These are phyloP conservation scores for Archilochus colubris DNA, from an alignment of 2,113 vertebrate genomes.

Conservation along the genomic window DNA sequence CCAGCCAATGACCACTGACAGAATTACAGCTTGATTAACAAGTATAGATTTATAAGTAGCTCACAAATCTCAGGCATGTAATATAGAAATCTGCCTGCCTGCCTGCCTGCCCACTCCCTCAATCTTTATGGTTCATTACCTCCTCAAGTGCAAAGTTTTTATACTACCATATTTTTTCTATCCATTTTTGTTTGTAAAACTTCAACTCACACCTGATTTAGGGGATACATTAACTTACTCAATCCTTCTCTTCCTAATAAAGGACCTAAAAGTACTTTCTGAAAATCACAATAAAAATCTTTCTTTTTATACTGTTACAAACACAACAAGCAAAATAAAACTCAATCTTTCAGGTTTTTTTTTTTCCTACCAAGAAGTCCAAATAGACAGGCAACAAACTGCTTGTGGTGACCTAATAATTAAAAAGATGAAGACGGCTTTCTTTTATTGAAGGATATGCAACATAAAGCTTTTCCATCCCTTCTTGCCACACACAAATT, in stretches of 20 bases:
- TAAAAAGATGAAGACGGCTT: not conserved
- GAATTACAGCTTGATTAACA: not conserved
- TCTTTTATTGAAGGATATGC: not conserved
- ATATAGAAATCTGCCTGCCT: not conserved
- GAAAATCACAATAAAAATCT: not conserved
- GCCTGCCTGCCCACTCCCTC: no score
- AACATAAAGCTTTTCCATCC: not conserved
- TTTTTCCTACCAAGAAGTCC: not conserved
- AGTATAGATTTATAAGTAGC: not conserved
- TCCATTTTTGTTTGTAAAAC: not conserved
- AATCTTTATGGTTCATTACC: not conserved
- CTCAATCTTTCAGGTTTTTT: not conserved
- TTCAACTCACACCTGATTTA: not conserved
- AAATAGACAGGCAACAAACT: not conserved
- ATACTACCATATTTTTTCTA: not conserved
- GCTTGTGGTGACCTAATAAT: not conserved
- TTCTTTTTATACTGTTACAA: not conserved
- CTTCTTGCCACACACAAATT: not conserved
- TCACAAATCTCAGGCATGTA: not conserved
- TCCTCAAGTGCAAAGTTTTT: not conserved
- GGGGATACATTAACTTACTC: not conserved
- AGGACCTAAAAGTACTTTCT: not conserved
- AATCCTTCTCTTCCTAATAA: not conserved
- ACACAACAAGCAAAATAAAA: not conserved
- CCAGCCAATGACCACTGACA: not conserved